Evolutionary conservation across 2,797 vertebrate species (phyloP).

Genomic region (Vultur gryphus): DNA sequence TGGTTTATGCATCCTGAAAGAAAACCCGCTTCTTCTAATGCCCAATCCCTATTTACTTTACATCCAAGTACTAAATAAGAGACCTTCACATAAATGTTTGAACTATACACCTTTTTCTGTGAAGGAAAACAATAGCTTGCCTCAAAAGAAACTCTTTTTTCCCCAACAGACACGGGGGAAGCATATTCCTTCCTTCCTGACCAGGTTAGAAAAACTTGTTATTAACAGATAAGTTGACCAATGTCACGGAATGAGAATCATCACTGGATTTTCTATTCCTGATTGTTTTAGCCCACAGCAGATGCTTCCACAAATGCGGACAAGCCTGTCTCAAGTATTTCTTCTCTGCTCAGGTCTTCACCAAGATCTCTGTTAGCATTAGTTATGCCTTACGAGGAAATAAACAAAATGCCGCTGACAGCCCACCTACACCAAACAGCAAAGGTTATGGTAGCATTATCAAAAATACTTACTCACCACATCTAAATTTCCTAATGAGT

Average conservation of each 20-base stretch:
- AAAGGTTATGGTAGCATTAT: background rate
- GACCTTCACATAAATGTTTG: background rate
- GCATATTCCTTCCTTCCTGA: background rate
- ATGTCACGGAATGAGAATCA: background rate
- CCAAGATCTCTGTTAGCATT: background rate
- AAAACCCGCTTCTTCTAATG: background rate
- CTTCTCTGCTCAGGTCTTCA: background rate
- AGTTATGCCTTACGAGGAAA: background rate
- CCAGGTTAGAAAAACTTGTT: background rate
- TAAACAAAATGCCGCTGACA: background rate
- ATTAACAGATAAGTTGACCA: background rate
- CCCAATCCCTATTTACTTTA: background rate
- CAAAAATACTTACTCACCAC: background rate
- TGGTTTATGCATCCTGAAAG: background rate
- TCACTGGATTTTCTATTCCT: background rate
- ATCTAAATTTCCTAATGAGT: conserved; percentile 23
- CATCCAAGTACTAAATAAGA: background rate
- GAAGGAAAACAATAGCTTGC: background rate
- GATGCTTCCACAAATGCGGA: background rate
- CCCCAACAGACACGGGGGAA: background rate
- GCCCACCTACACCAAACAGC: background rate
- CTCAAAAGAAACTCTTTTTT: background rate
- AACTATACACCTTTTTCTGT: accelerated
- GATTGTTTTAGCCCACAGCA: background rate
- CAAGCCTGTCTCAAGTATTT: background rate